Evolutionary conservation across 2,113 vertebrate species (phyloP).

Genomic region (Thunnus maccoyii): DNA sequence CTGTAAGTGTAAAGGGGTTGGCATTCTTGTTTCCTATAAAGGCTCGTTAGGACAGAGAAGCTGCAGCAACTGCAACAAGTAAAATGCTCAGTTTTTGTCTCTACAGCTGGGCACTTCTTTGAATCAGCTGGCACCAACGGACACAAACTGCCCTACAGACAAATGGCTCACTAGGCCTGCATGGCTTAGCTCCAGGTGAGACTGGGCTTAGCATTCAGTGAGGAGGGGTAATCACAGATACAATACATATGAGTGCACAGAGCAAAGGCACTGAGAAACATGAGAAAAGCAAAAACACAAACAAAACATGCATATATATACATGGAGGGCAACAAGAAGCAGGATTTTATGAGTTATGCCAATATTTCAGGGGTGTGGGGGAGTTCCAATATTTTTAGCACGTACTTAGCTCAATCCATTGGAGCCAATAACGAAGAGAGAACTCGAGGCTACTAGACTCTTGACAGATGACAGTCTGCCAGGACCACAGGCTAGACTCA

Average conservation of each 20-base stretch:
- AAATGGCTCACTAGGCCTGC: slow-evolving; percentile 28
- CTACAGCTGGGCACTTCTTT: slow-evolving; percentile 55
- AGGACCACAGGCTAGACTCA: slow-evolving; percentile 65
- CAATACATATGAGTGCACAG: background rate
- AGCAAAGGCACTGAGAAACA: slow-evolving; percentile 6
- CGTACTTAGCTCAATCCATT: slow-evolving; percentile 62
- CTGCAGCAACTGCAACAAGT: slow-evolving; percentile 43
- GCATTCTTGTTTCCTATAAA: slow-evolving; percentile 26
- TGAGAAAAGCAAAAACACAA: background rate
- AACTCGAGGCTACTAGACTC: slow-evolving; percentile 62
- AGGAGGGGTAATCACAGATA: slow-evolving; percentile 25
- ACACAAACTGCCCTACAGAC: slow-evolving; percentile 46
- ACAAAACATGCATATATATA: slow-evolving; percentile 15
- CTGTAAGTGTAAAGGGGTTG: slow-evolving; percentile 23
- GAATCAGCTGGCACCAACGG: slow-evolving; percentile 53
- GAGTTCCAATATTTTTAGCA: slow-evolving; percentile 66
- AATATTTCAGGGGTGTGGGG: slow-evolving; percentile 47
- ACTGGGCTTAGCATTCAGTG: background rate
- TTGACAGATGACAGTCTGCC: slow-evolving; percentile 64
- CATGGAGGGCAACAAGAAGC: slow-evolving; percentile 47
- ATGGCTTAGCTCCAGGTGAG: slow-evolving; percentile 44
- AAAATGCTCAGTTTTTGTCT: slow-evolving; percentile 53
- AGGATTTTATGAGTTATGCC: slow-evolving; percentile 51
- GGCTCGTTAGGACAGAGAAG: slow-evolving; percentile 26
- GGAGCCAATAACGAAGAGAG: slow-evolving; percentile 56